These are phyloP conservation scores for Spinus olivaceus DNA, from an alignment of 2,797 vertebrate species.

Conservation along the genomic window DNA sequence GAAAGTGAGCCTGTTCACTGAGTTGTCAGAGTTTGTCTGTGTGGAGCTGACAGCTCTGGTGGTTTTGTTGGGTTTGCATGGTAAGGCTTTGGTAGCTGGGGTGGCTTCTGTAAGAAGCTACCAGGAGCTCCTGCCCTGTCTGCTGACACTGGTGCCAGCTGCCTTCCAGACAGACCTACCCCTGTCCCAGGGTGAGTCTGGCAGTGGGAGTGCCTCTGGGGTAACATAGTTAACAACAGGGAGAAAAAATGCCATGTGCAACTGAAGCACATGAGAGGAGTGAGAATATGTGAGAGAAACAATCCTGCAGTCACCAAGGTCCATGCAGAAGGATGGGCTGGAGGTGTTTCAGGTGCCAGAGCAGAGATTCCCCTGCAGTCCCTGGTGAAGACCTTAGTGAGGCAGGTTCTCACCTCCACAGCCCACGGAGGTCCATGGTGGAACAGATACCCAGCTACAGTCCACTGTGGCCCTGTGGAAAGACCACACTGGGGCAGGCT, in stretches of 20 bases:
- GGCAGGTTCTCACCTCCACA: background rate
- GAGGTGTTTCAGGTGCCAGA: background rate
- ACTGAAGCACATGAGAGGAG: background rate
- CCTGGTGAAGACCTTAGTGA: background rate
- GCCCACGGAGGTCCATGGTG: background rate
- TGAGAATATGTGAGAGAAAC: background rate
- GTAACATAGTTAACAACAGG: background rate
- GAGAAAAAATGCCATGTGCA: background rate
- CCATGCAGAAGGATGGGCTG: background rate
- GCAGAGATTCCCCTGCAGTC: background rate
- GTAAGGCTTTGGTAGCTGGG: background rate
- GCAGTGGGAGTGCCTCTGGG: background rate
- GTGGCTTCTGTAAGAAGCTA: background rate
- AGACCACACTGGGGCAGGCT: background rate
- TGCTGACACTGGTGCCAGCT: accelerated
- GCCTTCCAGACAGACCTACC: accelerated
- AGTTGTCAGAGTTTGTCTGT: background rate
- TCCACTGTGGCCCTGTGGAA: background rate
- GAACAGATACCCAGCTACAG: background rate
- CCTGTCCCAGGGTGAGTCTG: accelerated
- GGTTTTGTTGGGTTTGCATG: background rate
- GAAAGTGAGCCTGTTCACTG: background rate
- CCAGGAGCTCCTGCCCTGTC: background rate
- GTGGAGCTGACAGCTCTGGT: background rate
- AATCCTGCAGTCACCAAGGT: background rate